Conservation (phyloP, 2,797 vertebrate genomes). For the Lagocephalus sceleratus region DNA sequence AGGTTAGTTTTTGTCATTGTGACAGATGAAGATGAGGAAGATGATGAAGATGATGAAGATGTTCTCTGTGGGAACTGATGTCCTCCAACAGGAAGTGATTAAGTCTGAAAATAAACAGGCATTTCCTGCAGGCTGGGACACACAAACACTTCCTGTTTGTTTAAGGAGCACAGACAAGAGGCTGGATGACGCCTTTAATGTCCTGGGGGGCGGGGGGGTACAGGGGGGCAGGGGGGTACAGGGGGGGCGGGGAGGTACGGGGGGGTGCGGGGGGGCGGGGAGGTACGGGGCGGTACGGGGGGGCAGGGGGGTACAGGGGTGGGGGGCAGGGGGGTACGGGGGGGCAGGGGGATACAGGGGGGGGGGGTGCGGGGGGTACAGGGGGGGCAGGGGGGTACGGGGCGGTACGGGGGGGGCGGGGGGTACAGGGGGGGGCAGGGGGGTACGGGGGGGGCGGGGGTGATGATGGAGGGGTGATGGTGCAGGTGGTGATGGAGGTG, state of each 20-base stretch:
- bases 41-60: not conserved
- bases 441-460: not conserved
- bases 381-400: not conserved
- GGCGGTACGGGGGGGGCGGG: too few relatives aligned
- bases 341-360: too few relatives aligned
- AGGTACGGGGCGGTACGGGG: not conserved
- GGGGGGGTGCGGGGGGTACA: too few relatives aligned
- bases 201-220: too few relatives aligned
- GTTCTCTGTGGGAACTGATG: constrained; percentile 32
- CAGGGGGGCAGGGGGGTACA: too few relatives aligned
- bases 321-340: not conserved
- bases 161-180: not conserved
- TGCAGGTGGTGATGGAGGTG: not conserved
- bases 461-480: not conserved
- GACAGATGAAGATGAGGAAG: too few relatives aligned
- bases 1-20: too few relatives aligned
- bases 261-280: too few relatives aligned
- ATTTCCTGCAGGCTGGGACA: constrained; percentile 20
- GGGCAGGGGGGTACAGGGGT: not conserved
- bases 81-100: constrained; percentile 45
- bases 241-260: not conserved
- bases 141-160: constrained; percentile 35
- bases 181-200: not conserved
- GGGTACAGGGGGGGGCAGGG: not conserved
- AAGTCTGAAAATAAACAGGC: constrained; percentile 30